phyloP scores from a whole-genome alignment of 2,113 vertebrate species.

The Poicephalus meyeri region DNA sequence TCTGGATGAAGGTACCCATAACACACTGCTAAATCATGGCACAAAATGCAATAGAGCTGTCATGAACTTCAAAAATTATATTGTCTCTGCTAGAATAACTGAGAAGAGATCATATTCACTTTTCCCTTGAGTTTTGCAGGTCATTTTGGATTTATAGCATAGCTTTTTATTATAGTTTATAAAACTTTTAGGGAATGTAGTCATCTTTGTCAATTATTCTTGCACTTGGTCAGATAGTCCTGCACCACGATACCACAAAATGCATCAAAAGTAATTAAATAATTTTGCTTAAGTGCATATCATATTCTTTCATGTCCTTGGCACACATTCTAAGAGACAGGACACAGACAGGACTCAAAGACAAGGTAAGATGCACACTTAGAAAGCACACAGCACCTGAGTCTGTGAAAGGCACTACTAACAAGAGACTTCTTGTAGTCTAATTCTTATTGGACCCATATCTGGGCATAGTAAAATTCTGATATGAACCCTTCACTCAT shows the following conservation, averaged over 20 bases:
- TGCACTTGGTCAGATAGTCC: background rate
- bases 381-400: background rate
- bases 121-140: conserved; percentile 67
- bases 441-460: background rate
- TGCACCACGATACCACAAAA: background rate
- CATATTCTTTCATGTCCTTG: background rate
- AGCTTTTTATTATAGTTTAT: conserved; percentile 66
- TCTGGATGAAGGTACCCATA: conserved; percentile 66
- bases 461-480: background rate
- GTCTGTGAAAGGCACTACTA: background rate
- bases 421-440: background rate
- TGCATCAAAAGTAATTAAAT: background rate
- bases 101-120: conserved; percentile 64
- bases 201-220: conserved; percentile 45
- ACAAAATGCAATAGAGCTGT: conserved; percentile 77
- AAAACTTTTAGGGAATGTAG: conserved; percentile 50
- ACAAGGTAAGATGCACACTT: background rate
- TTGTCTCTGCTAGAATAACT: conserved; percentile 73
- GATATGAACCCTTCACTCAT: background rate
- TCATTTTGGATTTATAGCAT: conserved; percentile 69
- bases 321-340: background rate
- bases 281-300: background rate
- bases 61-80: conserved; percentile 78
- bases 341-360: background rate
- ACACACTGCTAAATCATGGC: conserved; percentile 56